Evolutionary conservation across 2,797 vertebrate genomes (phyloP).

Genomic region (Squalus acanthias): DNA sequence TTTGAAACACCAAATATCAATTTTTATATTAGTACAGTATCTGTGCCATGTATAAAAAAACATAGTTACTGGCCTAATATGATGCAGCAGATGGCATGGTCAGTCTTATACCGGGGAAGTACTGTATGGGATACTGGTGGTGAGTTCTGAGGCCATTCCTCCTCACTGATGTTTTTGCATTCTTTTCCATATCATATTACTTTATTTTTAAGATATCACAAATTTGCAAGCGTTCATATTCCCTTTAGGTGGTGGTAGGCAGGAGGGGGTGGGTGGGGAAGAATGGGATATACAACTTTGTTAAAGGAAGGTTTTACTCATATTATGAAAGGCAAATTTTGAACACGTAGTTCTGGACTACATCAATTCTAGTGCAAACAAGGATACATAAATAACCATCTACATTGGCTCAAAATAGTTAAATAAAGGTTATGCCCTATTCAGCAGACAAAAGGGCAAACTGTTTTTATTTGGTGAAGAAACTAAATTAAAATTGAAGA

Average conservation of each 20-base stretch:
- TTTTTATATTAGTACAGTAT: neutral
- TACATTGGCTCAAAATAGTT: neutral
- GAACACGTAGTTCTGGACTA: neutral
- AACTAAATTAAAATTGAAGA: neutral
- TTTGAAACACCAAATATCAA: neutral
- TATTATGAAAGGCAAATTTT: slow-evolving; percentile 16
- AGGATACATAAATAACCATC: neutral
- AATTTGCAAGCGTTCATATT: neutral
- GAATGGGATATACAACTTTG: neutral
- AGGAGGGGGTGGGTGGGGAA: neutral
- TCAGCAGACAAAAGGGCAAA: neutral
- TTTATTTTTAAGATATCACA: slow-evolving; percentile 1
- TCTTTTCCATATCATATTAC: neutral
- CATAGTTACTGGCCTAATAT: neutral
- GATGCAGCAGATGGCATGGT: neutral
- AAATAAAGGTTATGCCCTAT: neutral
- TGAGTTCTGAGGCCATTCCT: neutral
- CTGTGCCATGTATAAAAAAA: neutral
- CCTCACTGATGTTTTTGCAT: neutral
- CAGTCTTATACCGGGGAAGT: neutral
- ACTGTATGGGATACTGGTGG: neutral
- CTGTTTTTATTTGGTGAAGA: neutral
- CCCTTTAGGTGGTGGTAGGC: neutral
- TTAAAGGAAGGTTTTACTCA: neutral
- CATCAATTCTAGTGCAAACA: neutral